Conservation (phyloP, 2,113 vertebrate genomes). For the Grus americana region DNA sequence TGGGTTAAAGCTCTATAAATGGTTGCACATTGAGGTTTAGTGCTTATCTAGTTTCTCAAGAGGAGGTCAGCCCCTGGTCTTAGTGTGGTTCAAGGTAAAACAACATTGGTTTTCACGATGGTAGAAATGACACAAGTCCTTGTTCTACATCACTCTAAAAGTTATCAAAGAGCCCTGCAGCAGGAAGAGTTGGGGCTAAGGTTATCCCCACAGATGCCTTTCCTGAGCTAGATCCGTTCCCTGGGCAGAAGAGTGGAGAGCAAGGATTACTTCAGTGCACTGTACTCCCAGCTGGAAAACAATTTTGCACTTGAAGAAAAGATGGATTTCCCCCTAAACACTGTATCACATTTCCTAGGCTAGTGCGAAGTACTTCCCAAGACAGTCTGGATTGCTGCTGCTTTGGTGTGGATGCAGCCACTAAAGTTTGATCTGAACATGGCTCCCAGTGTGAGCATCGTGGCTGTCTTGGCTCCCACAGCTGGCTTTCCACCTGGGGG, state of each 20-base stretch:
- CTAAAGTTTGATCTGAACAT: accelerated
- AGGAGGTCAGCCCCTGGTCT: neutral
- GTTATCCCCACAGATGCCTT: neutral
- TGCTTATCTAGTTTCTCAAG: neutral
- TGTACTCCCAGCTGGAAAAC: neutral
- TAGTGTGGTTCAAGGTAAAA: neutral
- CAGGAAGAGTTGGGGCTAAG: neutral
- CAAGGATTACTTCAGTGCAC: neutral
- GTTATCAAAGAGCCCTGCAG: neutral
- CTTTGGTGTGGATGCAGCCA: neutral
- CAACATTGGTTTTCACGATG: neutral
- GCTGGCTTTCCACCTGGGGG: neutral
- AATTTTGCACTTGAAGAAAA: neutral
- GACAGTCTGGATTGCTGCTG: neutral
- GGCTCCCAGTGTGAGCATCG: accelerated
- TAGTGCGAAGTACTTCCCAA: neutral
- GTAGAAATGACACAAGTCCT: neutral
- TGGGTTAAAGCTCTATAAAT: neutral
- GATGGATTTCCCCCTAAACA: neutral
- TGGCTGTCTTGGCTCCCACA: neutral
- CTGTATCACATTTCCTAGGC: neutral
- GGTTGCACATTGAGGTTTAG: neutral
- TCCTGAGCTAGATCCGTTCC: neutral
- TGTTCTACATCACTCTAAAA: neutral
- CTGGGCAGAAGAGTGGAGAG: neutral